A percentile compares a stretch with the other conserved stretches of the same genome.
Conservation (phyloP, 2,797 vertebrate genomes). For the Discoglossus pictus region DNA sequence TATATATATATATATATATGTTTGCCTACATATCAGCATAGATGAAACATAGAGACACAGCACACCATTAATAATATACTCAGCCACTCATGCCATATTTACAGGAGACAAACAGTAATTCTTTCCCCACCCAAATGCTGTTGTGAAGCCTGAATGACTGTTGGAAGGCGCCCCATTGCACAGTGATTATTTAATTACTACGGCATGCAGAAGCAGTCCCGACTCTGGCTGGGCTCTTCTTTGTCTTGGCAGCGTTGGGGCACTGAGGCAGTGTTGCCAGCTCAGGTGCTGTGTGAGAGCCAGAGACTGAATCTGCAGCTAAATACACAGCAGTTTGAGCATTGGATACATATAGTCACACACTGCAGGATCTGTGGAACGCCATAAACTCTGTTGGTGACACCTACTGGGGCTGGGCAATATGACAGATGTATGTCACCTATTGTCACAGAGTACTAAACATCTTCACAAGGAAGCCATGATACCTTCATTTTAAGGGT, state of each 20-base stretch:
- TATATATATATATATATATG: no score
- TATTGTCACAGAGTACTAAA: no score
- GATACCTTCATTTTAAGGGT: no score
- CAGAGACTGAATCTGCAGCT: conserved; percentile 41
- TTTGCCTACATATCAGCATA: no score
- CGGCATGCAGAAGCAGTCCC: conserved; percentile 64
- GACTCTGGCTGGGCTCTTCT: conserved; percentile 55
- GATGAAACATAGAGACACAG: no score
- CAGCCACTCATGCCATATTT: conserved; percentile 1
- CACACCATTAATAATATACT: background rate
- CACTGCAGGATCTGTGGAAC: background rate
- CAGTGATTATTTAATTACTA: conserved; percentile 66
- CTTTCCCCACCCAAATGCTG: conserved; percentile 28
- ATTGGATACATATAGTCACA: conserved; percentile 20
- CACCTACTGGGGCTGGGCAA: conserved; percentile 22
- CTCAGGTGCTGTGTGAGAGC: conserved; percentile 49
- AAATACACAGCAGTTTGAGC: conserved; percentile 28
- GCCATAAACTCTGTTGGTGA: conserved; percentile 17
- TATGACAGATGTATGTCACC: background rate
- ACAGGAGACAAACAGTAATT: conserved; percentile 30
- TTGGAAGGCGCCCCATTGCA: conserved; percentile 46
- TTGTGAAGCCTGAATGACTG: conserved; percentile 57
- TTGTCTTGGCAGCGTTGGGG: conserved; percentile 60
- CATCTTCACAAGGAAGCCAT: no score
- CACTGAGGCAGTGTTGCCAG: conserved; percentile 54